These are phyloP conservation scores for Thalassoma bifasciatum DNA, from an alignment of 2,113 vertebrate species.

Conservation along the genomic window DNA sequence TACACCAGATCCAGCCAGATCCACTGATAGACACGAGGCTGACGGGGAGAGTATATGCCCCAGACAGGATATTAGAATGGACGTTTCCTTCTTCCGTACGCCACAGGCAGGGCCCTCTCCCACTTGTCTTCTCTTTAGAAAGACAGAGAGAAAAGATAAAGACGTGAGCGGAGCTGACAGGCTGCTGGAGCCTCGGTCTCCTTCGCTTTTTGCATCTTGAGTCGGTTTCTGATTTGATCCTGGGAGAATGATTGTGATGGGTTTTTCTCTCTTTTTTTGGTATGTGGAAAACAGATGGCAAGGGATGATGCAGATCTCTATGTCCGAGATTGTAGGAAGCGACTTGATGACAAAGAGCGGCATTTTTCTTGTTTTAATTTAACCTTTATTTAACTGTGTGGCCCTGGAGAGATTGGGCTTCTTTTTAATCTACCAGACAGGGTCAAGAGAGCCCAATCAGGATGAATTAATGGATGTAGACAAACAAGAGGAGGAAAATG, in stretches of 20 bases:
- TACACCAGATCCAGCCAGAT: conserved; percentile 71
- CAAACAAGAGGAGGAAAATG: conserved; percentile 35
- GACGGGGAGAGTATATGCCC: conserved; percentile 53
- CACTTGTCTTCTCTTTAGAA: conserved; percentile 66
- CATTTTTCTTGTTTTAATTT: conserved; percentile 62
- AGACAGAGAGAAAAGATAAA: conserved; percentile 75
- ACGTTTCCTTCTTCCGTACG: conserved; percentile 73
- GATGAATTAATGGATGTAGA: conserved; percentile 2
- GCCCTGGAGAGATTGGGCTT: conserved; percentile 27
- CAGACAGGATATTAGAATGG: conserved; percentile 82
- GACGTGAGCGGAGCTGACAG: conserved; percentile 75
- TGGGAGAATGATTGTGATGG: conserved; percentile 61
- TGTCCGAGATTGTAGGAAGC: conserved; percentile 34
- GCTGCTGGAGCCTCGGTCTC: conserved; percentile 58
- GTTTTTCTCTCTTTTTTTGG: conserved; percentile 26
- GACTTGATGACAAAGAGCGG: conserved; percentile 41
- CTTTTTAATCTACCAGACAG: conserved; percentile 31
- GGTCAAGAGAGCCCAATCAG: conserved; percentile 36
- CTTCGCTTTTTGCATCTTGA: conserved; percentile 63
- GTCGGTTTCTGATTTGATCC: conserved; percentile 72
- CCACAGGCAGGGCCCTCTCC: conserved; percentile 65
- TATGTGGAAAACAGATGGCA: conserved; percentile 37
- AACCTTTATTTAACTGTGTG: conserved; percentile 59
- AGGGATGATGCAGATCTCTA: conserved; percentile 47
- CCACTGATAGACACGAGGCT: conserved; percentile 70